These are phyloP conservation scores for Sipha maydis DNA, from an alignment of 2,888 invertebrate species.

Conservation along the genomic window DNA sequence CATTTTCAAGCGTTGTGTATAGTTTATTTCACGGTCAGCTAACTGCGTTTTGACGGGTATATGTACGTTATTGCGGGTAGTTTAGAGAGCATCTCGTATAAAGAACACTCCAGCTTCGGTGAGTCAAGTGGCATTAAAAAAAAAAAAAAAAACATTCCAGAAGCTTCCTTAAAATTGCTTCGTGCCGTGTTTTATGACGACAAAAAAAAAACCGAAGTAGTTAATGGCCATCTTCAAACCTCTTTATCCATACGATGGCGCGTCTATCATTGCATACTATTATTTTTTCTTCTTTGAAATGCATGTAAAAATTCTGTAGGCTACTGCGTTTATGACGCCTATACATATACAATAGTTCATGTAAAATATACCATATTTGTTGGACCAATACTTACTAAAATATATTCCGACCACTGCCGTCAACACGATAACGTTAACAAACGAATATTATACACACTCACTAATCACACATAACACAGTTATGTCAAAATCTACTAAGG, in stretches of 20 bases:
- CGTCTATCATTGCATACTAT: constrained; percentile 27
- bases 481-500: background rate
- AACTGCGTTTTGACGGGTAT: constrained; percentile 13
- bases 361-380: background rate
- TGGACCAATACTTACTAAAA: background rate
- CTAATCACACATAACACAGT: background rate
- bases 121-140: constrained; percentile 42
- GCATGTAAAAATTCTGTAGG: background rate
- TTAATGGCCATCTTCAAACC: constrained; percentile 57
- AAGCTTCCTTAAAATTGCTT: constrained; percentile 1
- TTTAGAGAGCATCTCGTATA: constrained; percentile 31
- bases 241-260: constrained; percentile 2
- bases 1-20: background rate
- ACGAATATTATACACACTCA: background rate
- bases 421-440: background rate
- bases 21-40: constrained; percentile 22
- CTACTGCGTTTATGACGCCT: background rate
- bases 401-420: background rate
- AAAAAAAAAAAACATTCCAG: constrained; percentile 13
- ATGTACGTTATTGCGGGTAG: constrained; percentile 26
- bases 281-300: constrained; percentile 39
- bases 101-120: constrained; percentile 32
- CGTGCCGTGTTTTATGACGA: constrained; percentile 19
- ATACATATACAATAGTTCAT: background rate
- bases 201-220: constrained; percentile 24